Base-by-base conservation (phyloP, 92 coral and sea anemone genomes). In the Siderastrea radians region DNA sequence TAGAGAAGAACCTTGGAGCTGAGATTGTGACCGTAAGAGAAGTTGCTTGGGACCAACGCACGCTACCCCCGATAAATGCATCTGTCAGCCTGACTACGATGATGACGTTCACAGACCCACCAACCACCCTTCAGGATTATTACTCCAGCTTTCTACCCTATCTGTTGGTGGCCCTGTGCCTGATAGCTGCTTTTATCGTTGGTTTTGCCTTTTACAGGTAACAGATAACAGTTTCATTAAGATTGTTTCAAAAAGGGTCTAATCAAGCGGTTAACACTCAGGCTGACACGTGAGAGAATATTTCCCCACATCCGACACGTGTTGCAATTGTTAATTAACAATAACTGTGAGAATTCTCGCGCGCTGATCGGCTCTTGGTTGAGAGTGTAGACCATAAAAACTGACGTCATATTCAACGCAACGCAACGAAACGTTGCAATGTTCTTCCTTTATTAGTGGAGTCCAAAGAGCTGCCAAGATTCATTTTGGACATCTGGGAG, bases 11-110 rank as follows among this genome's bases (percentile, higher is more conserved):
- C 48, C 13, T 81, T 48, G 82, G 53, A 49, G 52, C 68, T n/a
- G 44, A 88, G 52, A 88, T 88, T 74, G 69, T 61, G 45, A 53
- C 79, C 68, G 81, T 88, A 15, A 66, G 26, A 16, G 84, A 80
- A 49, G 26, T 80, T 43, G 74, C 17, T n/a, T 80, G 74, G 84
- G 44, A 80, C 72, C 74, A 12, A 5, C 64, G 74, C 13, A 80
- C 14, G 11, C 73, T 53, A 50, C 17, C 75, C 26, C 17, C 72
- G 2, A 60, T 38, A 46, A 26, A 26, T 26, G 0, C 38, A 26
- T 26, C 38, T 26, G 38, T 26, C 38, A 43, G 9, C 43, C 67
- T 5, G n/a, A 53, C 67, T 59, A 59, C 51, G 11, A 10, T 43
- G 7, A 59, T 6, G 81, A 59, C 62, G 67, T 52, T 14, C 81